Evolutionary conservation across 2,888 invertebrate species (phyloP), one percentile per base, ranked within the genome.

Genomic region (Mamestra brassicae): DNA sequence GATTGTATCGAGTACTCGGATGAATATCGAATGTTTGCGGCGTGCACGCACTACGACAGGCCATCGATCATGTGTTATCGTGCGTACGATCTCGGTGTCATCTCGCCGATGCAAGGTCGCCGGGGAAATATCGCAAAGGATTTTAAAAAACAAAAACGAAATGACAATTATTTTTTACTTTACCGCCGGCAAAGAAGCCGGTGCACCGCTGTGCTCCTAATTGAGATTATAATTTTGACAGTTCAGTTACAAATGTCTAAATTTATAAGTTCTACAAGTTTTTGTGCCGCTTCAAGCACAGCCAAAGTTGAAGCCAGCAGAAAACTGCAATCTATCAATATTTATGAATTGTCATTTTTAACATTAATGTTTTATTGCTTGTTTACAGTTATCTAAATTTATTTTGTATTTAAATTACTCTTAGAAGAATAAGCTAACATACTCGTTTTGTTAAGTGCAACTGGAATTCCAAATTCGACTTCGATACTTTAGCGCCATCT

Each of bases 401-500:
- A 58, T 72, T 67, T 79, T 47, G 34, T 52, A 34, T 67, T 61
- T 61, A 60, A 70, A 71, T 67, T 26, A 78, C 34, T 72, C 68
- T 47, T 55, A 36, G 2, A 64, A 68, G 26, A 66, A 68, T 36
- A 38, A 63, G 2, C 7, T 10, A 54, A n/a, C 45, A 64, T 38
- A 42, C n/a, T 54, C 55, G 34, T 67, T 58, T 55, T 62, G 70
- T 54, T 47, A 74, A 26, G 36, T 36, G 26, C 34, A 81, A 83
- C 47, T 69, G 57, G 42, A 70, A 73, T 72, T 71, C 80, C 83
- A 69, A 76, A 72, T 81, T 64, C 52, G 80, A 90, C 86, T 91
- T 87, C 86, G 88, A 89, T 89, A 90, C 85, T 87, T 89, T 89
- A 93, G 81, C 93, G 94, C 95, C 95, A 95, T 95, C 95, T 95